Conservation (phyloP, 2,797 vertebrate species). For the Aythya fuligula region DNA sequence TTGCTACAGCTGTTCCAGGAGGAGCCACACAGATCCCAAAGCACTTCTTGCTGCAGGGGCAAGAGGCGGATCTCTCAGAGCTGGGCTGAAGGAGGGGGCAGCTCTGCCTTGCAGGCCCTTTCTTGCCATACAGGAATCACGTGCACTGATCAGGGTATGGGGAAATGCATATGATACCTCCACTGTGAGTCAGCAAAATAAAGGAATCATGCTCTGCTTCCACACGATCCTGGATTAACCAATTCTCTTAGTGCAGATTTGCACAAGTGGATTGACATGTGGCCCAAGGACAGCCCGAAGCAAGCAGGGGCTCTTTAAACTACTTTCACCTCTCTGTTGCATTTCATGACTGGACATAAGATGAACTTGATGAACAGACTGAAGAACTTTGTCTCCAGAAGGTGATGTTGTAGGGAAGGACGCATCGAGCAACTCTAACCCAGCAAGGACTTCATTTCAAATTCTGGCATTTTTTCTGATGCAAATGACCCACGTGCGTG, state of each 20-base stretch:
- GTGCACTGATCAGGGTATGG: accelerated
- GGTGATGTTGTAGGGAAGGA: not conserved
- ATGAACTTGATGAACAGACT: not conserved
- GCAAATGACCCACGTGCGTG: not conserved
- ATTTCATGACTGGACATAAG: not conserved
- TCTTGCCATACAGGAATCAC: not conserved
- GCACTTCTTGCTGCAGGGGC: not conserved
- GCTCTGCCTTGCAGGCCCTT: not conserved
- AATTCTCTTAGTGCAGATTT: not conserved
- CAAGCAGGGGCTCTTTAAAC: not conserved
- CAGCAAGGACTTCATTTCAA: not conserved
- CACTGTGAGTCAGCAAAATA: not conserved
- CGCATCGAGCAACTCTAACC: not conserved
- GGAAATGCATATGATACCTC: not conserved
- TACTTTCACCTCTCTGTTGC: not conserved
- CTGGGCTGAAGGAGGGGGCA: not conserved
- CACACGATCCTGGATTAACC: not conserved
- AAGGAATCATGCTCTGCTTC: not conserved
- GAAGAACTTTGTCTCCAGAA: not conserved
- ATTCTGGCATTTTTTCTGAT: not conserved
- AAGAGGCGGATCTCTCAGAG: not conserved
- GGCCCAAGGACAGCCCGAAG: not conserved
- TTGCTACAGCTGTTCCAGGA: not conserved
- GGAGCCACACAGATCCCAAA: not conserved
- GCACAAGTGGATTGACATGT: not conserved